These are phyloP conservation scores for Erynnis tages DNA, from an alignment of 2,888 invertebrate genomes.

Conservation along the genomic window DNA sequence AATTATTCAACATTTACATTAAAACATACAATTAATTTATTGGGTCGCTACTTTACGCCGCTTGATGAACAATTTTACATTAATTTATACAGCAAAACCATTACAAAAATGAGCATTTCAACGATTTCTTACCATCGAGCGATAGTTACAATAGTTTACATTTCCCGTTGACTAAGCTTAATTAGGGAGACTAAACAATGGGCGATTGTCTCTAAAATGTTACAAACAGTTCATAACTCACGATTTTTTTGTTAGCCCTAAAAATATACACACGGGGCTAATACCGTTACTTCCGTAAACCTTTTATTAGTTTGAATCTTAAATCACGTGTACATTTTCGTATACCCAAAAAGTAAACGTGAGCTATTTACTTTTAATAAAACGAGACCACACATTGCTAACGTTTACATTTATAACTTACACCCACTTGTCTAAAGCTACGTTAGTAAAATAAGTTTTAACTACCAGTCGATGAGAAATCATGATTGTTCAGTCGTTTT, in stretches of 20 bases:
- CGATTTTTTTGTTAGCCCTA: too few species aligned
- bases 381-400: slow-evolving; percentile 30
- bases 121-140: slow-evolving; percentile 47
- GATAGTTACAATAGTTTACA: slow-evolving; percentile 43
- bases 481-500: slow-evolving; percentile 76
- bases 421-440: slow-evolving; percentile 34
- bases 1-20: slow-evolving; percentile 77
- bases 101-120: slow-evolving; percentile 62
- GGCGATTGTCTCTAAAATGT: too few species aligned
- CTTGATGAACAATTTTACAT: slow-evolving; percentile 56
- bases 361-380: too few species aligned
- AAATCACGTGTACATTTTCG: too few species aligned
- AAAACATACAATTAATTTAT: slow-evolving; percentile 67
- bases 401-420: slow-evolving; percentile 33
- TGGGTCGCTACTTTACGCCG: slow-evolving; percentile 57
- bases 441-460: slow-evolving; percentile 41
- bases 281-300: too few species aligned
- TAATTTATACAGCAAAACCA: slow-evolving; percentile 55
- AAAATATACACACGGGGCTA: too few species aligned
- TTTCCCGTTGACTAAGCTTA: slow-evolving; percentile 17
- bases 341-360: too few species aligned
- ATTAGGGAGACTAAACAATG: slow-evolving; percentile 1
- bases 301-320: too few species aligned
- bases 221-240: too few species aligned
- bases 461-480: slow-evolving; percentile 76